Base-by-base conservation (phyloP, 1,140 invertebrate genomes). In the Centruroides sculpturatus region DNA sequence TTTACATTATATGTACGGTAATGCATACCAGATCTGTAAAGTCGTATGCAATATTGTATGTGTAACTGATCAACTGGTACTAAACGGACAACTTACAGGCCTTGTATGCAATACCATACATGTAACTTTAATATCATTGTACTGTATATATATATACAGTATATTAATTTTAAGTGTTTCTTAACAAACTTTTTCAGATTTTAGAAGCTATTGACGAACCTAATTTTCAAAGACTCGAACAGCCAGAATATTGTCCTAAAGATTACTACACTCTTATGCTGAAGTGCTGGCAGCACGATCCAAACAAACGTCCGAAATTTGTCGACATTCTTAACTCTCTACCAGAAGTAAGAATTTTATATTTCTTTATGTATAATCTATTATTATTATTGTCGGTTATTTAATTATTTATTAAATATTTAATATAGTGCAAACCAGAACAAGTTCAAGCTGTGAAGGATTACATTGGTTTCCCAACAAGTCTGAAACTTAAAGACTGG, bases 181-280 rank as follows among this genome's bases (percentile, higher is more conserved):
- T 23, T 23, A 23, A 23, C 23, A 53, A 53, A 23, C 49, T 67
- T 41, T 0, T 93, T 90, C 86, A 98, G 77, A 98, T 98, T 64
- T 74, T 98, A 3, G 89, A 95, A 71, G 87, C 92, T 0, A 94
- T 98, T 57, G 94, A 98, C 74, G 83, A 86, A 60, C 92, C 95
- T 3, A 89, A 91, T 69, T 57, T 62, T 12, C 78, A 92, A 77
- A 78, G 89, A 52, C 75, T 95, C 41, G 92, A 96, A 70, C 83
- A 89, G 66, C 95, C 95, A 0, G 89, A 95, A 66, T 89, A 88
- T 64, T 98, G 94, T 75, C 92, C 95, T 0, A 83, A 85, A 59
- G 90, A 93, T 12, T 92, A 94, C 72, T 98, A 92, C 69, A 78
- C 81, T 5, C 73, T 94, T 8, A 98, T 98, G 93, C 77, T 86